These are phyloP conservation scores for Cyphomyrus plagiostoma DNA, from an alignment of 2,113 vertebrate species.

Conservation along the genomic window DNA sequence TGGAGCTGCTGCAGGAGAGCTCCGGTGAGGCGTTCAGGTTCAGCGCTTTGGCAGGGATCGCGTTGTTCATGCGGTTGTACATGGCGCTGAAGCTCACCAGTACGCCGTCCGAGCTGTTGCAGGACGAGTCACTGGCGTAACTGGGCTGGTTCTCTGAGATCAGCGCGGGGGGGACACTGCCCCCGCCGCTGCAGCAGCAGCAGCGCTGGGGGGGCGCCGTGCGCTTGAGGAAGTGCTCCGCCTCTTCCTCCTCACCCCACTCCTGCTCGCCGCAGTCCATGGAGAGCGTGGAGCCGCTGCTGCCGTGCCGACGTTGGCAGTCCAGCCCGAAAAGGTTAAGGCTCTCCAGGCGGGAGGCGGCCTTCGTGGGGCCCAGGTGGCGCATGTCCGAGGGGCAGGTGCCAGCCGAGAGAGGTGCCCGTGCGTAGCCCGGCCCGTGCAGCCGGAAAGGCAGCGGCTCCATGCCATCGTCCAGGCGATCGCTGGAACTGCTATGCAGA, in stretches of 20 bases:
- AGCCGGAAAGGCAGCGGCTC: slow-evolving; percentile 66
- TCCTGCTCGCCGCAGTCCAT: slow-evolving; percentile 75
- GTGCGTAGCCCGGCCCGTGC: slow-evolving; percentile 63
- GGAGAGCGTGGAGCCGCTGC: slow-evolving; percentile 75
- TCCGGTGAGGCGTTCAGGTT: slow-evolving; percentile 79
- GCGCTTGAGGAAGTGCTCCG: slow-evolving; percentile 50
- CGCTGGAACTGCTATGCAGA: slow-evolving; percentile 65
- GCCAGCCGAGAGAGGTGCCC: slow-evolving; percentile 58
- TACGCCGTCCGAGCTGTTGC: slow-evolving; percentile 93
- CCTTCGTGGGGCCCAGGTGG: slow-evolving; percentile 54
- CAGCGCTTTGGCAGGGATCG: slow-evolving; percentile 54
- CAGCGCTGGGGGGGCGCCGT: slow-evolving; percentile 34
- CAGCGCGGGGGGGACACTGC: slow-evolving; percentile 51
- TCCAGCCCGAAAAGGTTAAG: slow-evolving; percentile 62
- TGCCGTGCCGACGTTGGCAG: slow-evolving; percentile 61
- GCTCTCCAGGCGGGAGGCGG: slow-evolving; percentile 50
- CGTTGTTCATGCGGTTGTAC: slow-evolving; percentile 82
- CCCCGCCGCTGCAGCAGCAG: slow-evolving; percentile 68
- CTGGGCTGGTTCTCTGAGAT: slow-evolving; percentile 73
- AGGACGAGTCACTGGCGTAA: slow-evolving; percentile 89
- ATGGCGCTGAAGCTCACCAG: slow-evolving; percentile 95
- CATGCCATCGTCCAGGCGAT: slow-evolving; percentile 42
- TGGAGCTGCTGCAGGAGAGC: slow-evolving; percentile 72
- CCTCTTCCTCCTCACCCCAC: slow-evolving; percentile 53
- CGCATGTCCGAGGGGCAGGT: slow-evolving; percentile 54